Base-by-base conservation (phyloP, 2,113 vertebrate genomes). In the Cromileptes altivelis region DNA sequence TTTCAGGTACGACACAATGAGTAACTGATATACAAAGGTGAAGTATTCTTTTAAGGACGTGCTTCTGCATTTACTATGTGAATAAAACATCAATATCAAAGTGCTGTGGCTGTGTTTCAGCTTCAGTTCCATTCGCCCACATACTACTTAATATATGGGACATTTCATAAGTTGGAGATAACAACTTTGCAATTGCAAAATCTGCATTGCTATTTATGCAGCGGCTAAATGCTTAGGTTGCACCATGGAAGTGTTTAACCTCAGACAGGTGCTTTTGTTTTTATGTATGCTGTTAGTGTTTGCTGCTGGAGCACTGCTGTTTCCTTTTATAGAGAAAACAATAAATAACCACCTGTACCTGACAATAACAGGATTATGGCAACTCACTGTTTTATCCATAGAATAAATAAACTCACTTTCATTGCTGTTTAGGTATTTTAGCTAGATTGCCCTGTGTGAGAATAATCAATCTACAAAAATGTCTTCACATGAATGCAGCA, bases 261-360 rank as follows among this genome's bases (percentile, higher is more conserved):
- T 45, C 6, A 21, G 18, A 69, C 25, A 55, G 45, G 53, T 60
- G 47, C 2, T 18, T 55, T 53, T 53, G 50, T 71, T 79, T 10
- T 37, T 42, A 12, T 50, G 17, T 57, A 60, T 68, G 7, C 56
- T 8, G 7, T 47, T 27, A 18, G 4, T 17, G 30, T 61, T 58
- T 60, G 15, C 11, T 25, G 56, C 15, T 49, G 40, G 0, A 42
- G 47, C 49, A 49, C 5, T 23, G 18, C 50, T 50, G 4, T 56
- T 56, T 62, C 23, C 25, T 80, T 80, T 76, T 27, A 62, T 33
- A 45, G 10, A 57, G n/a, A 47, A 83, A 21, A 33, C 21, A 42
- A 62, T 1, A 70, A 64, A 6, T 18, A 74, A 70, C 40, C 30
- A 57, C 40, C 47, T 64, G 42, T 30, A n/a, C 37, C 71, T 30